phyloP scores from a whole-genome alignment of 2,113 vertebrate species.

The Rhegmatorhina hoffmannsi region DNA sequence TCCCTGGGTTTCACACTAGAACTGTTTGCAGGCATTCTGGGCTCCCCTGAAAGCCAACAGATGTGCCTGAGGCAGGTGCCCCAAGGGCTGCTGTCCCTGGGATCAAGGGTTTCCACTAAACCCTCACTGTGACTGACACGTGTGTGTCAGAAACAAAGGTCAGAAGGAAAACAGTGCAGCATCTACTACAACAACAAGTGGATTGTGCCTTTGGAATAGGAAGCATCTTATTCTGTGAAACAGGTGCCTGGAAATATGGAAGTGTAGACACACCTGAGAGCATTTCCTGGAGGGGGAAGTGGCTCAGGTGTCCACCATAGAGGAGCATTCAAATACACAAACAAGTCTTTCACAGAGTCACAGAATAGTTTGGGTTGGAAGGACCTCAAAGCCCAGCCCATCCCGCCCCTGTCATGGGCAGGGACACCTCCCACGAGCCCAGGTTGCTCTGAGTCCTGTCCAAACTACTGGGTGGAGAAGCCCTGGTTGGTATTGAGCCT shows the following conservation, averaged over 20 bases:
- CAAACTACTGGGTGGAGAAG: background rate
- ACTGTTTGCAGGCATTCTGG: background rate
- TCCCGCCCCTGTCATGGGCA: background rate
- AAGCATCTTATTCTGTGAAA: background rate
- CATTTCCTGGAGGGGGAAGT: background rate
- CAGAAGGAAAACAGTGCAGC: background rate
- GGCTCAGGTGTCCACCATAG: background rate
- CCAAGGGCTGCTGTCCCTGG: background rate
- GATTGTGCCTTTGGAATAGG: background rate
- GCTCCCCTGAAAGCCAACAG: background rate
- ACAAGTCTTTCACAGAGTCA: background rate
- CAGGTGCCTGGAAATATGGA: background rate
- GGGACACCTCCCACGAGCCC: background rate
- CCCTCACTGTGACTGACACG: background rate
- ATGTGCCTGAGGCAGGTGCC: background rate
- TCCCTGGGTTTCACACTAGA: background rate
- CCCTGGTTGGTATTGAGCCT: background rate
- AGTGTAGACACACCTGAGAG: rapidly evolving
- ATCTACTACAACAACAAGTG: background rate
- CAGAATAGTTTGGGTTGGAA: background rate
- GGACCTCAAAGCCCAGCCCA: background rate
- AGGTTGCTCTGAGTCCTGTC: background rate
- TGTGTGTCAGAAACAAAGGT: rapidly evolving
- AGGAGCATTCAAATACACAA: background rate
- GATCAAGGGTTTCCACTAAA: background rate